A percentile compares a stretch with the other conserved stretches of the same genome.
Evolutionary conservation across 2,113 vertebrate genomes (phyloP).

Genomic region (Chaetorhynchus papuensis): DNA sequence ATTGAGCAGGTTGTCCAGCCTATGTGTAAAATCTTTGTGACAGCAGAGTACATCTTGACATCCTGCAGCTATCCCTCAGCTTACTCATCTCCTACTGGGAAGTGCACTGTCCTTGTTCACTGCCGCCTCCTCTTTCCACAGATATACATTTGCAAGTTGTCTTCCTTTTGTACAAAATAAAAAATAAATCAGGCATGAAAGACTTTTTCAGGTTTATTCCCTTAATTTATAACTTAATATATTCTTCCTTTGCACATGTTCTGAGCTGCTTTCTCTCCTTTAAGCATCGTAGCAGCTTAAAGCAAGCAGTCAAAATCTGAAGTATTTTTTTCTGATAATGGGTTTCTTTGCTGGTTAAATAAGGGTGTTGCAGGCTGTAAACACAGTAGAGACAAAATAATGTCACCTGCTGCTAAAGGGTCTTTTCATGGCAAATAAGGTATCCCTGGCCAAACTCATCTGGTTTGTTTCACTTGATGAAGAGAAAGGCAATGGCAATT

Average conservation of each 20-base stretch:
- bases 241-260: background rate
- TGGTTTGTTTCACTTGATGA: background rate
- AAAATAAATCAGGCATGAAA: conserved; percentile 19
- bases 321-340: background rate
- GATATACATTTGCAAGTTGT: conserved; percentile 53
- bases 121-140: conserved; percentile 26
- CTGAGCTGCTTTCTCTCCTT: background rate
- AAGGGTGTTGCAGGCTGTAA: background rate
- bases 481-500: background rate
- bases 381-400: background rate
- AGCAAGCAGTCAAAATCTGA: background rate
- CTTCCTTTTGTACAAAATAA: conserved; percentile 5
- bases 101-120: conserved; percentile 45
- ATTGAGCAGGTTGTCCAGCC: conserved; percentile 55
- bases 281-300: background rate
- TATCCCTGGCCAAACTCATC: background rate
- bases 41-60: conserved; percentile 56
- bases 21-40: conserved; percentile 64
- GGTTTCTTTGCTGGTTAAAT: background rate
- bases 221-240: background rate
- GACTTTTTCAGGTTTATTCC: conserved; percentile 9
- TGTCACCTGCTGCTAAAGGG: background rate
- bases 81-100: conserved; percentile 54
- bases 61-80: conserved; percentile 31
- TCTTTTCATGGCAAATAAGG: background rate